These are phyloP conservation scores for Sardina pilchardus DNA, from an alignment of 2,113 vertebrate genomes.

Conservation along the genomic window DNA sequence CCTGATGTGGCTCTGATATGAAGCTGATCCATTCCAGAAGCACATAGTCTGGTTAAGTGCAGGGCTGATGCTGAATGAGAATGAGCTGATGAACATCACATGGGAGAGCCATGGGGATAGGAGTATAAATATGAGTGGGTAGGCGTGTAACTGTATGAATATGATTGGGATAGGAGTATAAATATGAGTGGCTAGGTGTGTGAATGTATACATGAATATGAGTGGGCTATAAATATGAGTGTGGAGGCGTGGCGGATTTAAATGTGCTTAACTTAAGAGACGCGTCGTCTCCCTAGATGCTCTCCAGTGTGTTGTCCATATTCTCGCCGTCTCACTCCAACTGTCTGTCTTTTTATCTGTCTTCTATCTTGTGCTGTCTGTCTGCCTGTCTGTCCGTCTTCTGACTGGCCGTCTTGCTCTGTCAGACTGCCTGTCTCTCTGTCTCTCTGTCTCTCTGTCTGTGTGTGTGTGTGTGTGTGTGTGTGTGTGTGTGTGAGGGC, in stretches of 20 bases:
- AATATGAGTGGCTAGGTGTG: neutral
- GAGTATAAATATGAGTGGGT: neutral
- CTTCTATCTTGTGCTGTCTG: too few relatives aligned
- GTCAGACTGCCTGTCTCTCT: neutral
- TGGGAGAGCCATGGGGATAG: too few relatives aligned
- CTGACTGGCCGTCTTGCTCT: too few relatives aligned
- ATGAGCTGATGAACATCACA: too few relatives aligned
- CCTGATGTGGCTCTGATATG: too few relatives aligned
- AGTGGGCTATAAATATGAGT: neutral
- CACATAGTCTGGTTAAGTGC: too few relatives aligned
- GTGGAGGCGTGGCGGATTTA: neutral
- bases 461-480: neutral
- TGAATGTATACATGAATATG: too few relatives aligned
- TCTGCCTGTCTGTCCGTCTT: neutral
- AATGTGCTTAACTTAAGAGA: neutral
- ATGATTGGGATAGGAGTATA: too few relatives aligned
- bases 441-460: neutral
- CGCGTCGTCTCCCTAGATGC: neutral
- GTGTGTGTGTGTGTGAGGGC: neutral
- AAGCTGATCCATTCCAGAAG: too few relatives aligned
- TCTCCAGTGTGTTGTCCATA: neutral
- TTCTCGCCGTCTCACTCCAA: neutral
- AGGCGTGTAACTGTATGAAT: too few relatives aligned
- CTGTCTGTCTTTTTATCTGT: neutral
- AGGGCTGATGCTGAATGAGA: neutral